Evolutionary conservation across 2,888 invertebrate species (phyloP), one percentile per base, ranked within the genome.

Genomic region (Villa cingulata): DNA sequence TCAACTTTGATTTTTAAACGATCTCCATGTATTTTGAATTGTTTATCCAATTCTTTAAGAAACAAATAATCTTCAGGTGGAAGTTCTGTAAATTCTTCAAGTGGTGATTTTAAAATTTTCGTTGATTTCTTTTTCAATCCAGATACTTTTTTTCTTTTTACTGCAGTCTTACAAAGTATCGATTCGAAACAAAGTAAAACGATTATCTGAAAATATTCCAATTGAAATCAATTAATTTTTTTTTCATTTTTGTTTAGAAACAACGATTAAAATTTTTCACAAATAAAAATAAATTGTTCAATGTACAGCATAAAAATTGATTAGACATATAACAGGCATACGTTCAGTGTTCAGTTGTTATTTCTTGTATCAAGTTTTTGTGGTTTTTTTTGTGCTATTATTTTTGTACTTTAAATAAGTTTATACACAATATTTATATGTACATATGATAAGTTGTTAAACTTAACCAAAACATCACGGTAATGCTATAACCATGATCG

Each of bases 31-130:
- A 62, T 27, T 47, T 64, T 64, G 48, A 70, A 70, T 49, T 70
- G 69, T 41, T 66, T 68, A 53, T 70, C 69, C 48, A 70, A 51
- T 51, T 68, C 66, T 47, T 66, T 68, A 48, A 70, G 65, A 51
- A 70, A 70, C 41, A 64, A 63, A 34, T 65, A 48, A 54, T 70
- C 69, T 27, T 68, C 67, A 0, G 58, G 58, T 1, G 68, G 60
- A 36, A 70, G 52, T 37, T 63, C 57, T 43, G 58, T 60, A 23
- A 69, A 69, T 18, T 58, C 59, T 3, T 62, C 63, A 2, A 62
- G 20, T 59, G 55, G 41, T 53, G 48, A 45, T 52, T 57, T 57
- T n/a, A 61, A 58, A 4, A 59, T 53, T 53, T 67, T 60, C 15
- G 58, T 58, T 45, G 57, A 59, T 41, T 58, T 58, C 48, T 66